Evolutionary conservation across 1,140 invertebrate genomes (phyloP).

Genomic region (Drosophila serrata): DNA sequence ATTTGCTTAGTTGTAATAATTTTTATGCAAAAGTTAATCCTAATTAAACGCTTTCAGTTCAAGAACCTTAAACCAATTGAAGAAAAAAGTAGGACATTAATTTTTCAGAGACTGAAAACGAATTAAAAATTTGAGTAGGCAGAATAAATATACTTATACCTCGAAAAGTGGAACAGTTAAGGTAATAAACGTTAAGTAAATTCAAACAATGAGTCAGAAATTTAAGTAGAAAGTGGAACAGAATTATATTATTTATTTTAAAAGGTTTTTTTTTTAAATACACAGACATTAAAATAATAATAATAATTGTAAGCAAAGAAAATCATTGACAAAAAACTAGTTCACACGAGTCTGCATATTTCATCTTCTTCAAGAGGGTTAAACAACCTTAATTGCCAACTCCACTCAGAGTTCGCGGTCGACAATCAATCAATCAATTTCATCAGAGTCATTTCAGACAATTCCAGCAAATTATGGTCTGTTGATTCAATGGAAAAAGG

Average conservation of each 20-base stretch:
- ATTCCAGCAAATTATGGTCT: slow-evolving; percentile 43
- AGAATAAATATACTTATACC: slow-evolving; percentile 7
- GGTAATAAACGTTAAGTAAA: slow-evolving; percentile 9
- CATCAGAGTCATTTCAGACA: slow-evolving; percentile 45
- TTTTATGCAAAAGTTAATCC: neutral
- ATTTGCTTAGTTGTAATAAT: neutral
- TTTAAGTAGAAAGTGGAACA: slow-evolving; percentile 4
- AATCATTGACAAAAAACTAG: slow-evolving; percentile 42
- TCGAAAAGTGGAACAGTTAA: slow-evolving; percentile 9
- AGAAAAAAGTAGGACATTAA: slow-evolving; percentile 4
- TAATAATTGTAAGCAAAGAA: neutral
- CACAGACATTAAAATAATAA: neutral
- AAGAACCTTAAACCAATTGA: neutral
- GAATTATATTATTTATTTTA: neutral
- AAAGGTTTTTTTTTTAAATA: neutral
- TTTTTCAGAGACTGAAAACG: neutral
- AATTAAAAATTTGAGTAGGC: slow-evolving; percentile 18
- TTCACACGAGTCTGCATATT: slow-evolving; percentile 29
- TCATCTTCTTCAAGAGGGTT: slow-evolving; percentile 23
- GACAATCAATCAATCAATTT: slow-evolving; percentile 55
- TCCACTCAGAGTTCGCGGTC: slow-evolving; percentile 33
- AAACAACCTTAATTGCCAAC: slow-evolving; percentile 48
- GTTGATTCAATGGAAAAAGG: slow-evolving; percentile 26
- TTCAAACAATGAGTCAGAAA: slow-evolving; percentile 4
- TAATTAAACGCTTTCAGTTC: neutral